Conservation (phyloP, 2,797 vertebrate genomes). For the Martes flavigula region DNA sequence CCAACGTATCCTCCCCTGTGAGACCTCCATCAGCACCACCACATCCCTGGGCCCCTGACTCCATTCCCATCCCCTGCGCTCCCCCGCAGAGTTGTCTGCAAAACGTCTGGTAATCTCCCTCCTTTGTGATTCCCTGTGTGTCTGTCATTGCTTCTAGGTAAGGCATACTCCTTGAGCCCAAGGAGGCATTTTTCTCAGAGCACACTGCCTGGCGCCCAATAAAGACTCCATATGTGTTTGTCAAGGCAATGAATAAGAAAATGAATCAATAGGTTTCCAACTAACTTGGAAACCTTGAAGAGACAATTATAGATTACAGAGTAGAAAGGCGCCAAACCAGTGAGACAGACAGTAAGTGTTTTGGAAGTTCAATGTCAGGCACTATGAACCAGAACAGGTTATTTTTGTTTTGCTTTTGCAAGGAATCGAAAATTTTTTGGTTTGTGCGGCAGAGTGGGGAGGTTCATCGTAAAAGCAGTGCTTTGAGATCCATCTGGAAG, state of each 20-base stretch:
- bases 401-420: conserved; percentile 13
- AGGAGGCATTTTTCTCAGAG: background rate
- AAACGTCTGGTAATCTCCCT: background rate
- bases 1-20: background rate
- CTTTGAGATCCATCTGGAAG: background rate
- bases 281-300: background rate
- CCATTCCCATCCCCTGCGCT: fast-evolving
- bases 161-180: background rate
- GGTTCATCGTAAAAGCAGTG: background rate
- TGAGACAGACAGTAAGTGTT: background rate
- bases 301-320: background rate
- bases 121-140: background rate
- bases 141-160: background rate
- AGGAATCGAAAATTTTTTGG: background rate
- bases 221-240: background rate
- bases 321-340: background rate
- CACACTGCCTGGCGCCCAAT: background rate
- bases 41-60: background rate
- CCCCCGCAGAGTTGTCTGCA: background rate
- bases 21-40: background rate
- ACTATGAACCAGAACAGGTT: background rate
- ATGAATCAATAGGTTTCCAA: background rate
- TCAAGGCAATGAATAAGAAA: background rate
- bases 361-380: background rate
- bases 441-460: background rate